Evolutionary conservation across 2,797 vertebrate genomes (phyloP).

Genomic region (Lagocephalus sceleratus): DNA sequence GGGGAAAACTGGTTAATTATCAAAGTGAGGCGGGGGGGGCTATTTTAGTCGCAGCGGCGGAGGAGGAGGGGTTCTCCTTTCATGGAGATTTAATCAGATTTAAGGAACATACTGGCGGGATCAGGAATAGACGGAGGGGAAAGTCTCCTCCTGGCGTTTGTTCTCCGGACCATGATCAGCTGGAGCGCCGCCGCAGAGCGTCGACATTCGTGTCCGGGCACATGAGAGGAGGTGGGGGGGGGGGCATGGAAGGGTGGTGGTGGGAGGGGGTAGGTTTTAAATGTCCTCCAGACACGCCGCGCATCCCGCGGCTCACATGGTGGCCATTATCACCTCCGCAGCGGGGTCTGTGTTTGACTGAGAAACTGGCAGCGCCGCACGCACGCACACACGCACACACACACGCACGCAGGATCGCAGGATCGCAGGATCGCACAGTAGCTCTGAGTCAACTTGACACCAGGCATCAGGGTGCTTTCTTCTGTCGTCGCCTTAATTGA

Average conservation of each 20-base stretch:
- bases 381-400: conserved; percentile 10
- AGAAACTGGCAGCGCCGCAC: conserved; percentile 20
- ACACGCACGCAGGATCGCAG: too few species aligned
- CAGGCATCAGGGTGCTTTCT: not conserved
- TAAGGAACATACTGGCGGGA: conserved; percentile 47
- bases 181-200: conserved; percentile 35
- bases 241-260: too few species aligned
- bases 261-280: conserved; percentile 29
- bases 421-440: not conserved
- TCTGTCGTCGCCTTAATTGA: too few species aligned
- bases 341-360: conserved; percentile 5
- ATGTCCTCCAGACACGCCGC: conserved; percentile 34
- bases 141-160: conserved; percentile 41
- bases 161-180: conserved; percentile 21
- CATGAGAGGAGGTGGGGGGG: conserved; percentile 8
- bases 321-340: conserved; percentile 38
- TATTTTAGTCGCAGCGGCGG: conserved; percentile 50
- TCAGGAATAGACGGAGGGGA: conserved; percentile 51
- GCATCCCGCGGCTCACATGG: conserved; percentile 30
- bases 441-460: conserved; percentile 12
- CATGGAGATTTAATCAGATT: conserved; percentile 30
- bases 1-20: conserved; percentile 42
- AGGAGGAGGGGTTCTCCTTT: conserved; percentile 39
- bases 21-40: conserved; percentile 17
- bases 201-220: conserved; percentile 15